These are phyloP conservation scores for Orthosia gothica DNA, from an alignment of 2,888 invertebrate genomes.

Conservation along the genomic window DNA sequence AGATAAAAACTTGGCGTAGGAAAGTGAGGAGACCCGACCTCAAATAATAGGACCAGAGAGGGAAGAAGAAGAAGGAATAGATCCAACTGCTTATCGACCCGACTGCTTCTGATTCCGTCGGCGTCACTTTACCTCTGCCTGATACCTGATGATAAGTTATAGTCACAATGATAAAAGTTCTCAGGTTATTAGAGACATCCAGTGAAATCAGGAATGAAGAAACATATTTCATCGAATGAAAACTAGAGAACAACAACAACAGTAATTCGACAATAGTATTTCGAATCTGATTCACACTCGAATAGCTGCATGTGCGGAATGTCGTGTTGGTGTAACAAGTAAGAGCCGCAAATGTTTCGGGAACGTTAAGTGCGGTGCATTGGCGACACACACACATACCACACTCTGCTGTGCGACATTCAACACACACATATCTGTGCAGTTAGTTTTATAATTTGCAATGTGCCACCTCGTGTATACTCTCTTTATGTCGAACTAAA, in stretches of 20 bases:
- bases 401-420: too few species aligned
- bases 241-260: neutral
- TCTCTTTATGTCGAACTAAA: too few species aligned
- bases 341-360: constrained; percentile 2
- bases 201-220: neutral
- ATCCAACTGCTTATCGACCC: neutral
- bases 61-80: too few species aligned
- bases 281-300: neutral
- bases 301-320: neutral
- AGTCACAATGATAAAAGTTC: too few species aligned
- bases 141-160: too few species aligned
- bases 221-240: neutral
- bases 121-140: neutral
- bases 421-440: neutral
- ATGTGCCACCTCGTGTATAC: neutral
- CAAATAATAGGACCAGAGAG: too few species aligned
- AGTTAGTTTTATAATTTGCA: neutral
- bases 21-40: too few species aligned
- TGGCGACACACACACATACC: neutral
- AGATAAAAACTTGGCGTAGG: too few species aligned
- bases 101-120: neutral
- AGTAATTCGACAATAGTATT: neutral
- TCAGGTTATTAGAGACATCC: too few species aligned
- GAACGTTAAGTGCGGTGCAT: constrained; percentile 26
- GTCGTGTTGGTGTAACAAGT: neutral